Percentiles rank a stretch among this genome's conserved stretches.
Evolutionary conservation across 2,113 vertebrate species (phyloP).

Genomic region (Gobio gobio): DNA sequence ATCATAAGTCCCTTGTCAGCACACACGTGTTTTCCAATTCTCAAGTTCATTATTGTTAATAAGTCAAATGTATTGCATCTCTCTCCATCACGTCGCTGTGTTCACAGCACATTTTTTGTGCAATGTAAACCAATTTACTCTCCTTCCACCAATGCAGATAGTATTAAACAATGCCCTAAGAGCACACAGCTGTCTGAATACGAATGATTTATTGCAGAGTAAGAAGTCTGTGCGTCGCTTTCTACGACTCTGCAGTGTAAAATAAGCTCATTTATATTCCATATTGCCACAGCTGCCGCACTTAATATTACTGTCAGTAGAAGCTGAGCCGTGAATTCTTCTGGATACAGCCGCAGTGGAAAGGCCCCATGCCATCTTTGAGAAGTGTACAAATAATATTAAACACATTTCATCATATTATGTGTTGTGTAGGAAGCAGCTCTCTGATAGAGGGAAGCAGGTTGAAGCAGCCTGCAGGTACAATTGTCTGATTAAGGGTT

Average conservation of each 20-base stretch:
- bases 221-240: slow-evolving; percentile 79
- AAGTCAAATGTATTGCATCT: slow-evolving; percentile 79
- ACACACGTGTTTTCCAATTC: slow-evolving; percentile 65
- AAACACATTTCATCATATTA: slow-evolving; percentile 77
- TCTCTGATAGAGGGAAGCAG: slow-evolving; percentile 59
- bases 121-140: slow-evolving; percentile 83
- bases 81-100: slow-evolving; percentile 72
- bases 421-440: slow-evolving; percentile 59
- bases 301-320: slow-evolving; percentile 85
- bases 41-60: slow-evolving; percentile 82
- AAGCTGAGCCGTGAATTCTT: slow-evolving; percentile 74
- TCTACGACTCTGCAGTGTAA: slow-evolving; percentile 81
- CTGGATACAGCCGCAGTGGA: slow-evolving; percentile 74
- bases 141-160: slow-evolving; percentile 75
- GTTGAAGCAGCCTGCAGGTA: slow-evolving; percentile 60
- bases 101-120: slow-evolving; percentile 68
- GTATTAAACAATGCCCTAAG: slow-evolving; percentile 85
- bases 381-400: slow-evolving; percentile 80
- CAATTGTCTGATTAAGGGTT: slow-evolving; percentile 49
- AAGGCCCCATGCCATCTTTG: slow-evolving; percentile 66
- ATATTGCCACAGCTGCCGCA: slow-evolving; percentile 78
- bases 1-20: slow-evolving; percentile 59
- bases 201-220: slow-evolving; percentile 86
- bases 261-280: slow-evolving; percentile 88
- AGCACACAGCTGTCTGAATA: slow-evolving; percentile 80